Evolutionary conservation across 2,888 invertebrate genomes (phyloP), one percentile per base, ranked within the genome.

Genomic region (Tholera decimalis): DNA sequence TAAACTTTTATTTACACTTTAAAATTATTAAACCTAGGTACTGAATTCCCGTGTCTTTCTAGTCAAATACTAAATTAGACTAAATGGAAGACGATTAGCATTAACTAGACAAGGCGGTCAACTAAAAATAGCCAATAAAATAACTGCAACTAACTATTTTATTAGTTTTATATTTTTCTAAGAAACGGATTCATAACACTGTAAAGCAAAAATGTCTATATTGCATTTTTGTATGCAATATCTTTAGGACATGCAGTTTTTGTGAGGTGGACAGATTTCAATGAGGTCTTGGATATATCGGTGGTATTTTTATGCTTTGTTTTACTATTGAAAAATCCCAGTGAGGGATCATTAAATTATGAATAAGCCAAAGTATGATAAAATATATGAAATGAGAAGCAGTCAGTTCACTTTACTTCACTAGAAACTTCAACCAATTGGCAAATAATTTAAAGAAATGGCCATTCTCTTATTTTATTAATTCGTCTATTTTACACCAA

Each of bases 91-190:
- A 18, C 60, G 68, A 77, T 75, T 73, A 80, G 44, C 33, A 47
- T 8, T 24, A 35, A 46, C 80, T 77, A 81, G 69, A 80, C 77
- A 67, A 58, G 50, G 26, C 62, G 60, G 50, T 65, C 69, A 5
- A 67, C 79, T 78, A 80, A 73, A 82, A 80, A 82, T 80, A 82
- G 51, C 39, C 30, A 70, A 67, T 73, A 79, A 70, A 69, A 67
- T 51, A 60, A 28, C 55, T 33, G 46, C 47, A 51, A 18, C 7
- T 39, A 55, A 43, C 53, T 55, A 49, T 60, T 57, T 56, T 73
- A 73, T 66, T 49, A 66, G 43, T 56, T 55, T 49, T 26, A 64
- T 64, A 68, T 77, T 56, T 53, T 80, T 82, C 76, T 74, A 43
- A 57, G 73, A 79, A 79, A 50, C 49, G 50, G 64, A 65, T 75